Base-by-base conservation (phyloP, 2,888 invertebrate genomes). In the Monoplex corrugatus region DNA sequence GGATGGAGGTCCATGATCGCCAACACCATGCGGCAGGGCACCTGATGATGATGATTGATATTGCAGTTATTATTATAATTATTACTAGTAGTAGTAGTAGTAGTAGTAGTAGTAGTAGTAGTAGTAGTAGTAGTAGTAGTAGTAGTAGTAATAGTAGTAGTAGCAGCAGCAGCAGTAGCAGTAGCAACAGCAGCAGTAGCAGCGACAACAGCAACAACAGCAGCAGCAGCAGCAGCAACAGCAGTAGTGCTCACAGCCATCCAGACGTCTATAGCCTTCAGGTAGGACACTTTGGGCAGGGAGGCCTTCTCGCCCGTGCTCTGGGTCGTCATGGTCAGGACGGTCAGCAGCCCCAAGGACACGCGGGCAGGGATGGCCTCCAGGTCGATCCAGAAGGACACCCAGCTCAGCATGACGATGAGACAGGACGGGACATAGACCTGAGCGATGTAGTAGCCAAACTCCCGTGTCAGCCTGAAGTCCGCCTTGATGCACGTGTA, bases 361-460 rank as follows among this genome's bases (percentile, higher is more conserved):
- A 92, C 90, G 32, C 91, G 88, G 57, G 92, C 92, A 19, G 91
- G 91, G 75, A 89, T 90, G 63, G 91, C 91, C 72, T 92, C 92
- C 50, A 90, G 88, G 68, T 92, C 91, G 50, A 94, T 89, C 96
- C 96, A 96, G 93, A 96, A 96, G 0, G 98, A 98, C 0, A 98
- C 98, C 98, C 98, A 96, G 0, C 96, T 96, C 90, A 96, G 95
- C 40, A 96, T 96, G 43, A 96, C 96, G 50, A 96, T 95, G 87
- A 96, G 95, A 83, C 95, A 95, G 90, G 96, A 96, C 2, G 96
- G 96, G 10, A 96, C 96, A 93, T 96, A 96, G 90, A 96, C 96
- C 94, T 96, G 96, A 44, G 91, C 90, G 43, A 93, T 88, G 89
- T 92, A 92, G 89, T 93, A 93, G 10, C 91, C 92, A 78, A 91